Conservation (phyloP, 2,797 vertebrate species). For the Buphagus erythrorhynchus region DNA sequence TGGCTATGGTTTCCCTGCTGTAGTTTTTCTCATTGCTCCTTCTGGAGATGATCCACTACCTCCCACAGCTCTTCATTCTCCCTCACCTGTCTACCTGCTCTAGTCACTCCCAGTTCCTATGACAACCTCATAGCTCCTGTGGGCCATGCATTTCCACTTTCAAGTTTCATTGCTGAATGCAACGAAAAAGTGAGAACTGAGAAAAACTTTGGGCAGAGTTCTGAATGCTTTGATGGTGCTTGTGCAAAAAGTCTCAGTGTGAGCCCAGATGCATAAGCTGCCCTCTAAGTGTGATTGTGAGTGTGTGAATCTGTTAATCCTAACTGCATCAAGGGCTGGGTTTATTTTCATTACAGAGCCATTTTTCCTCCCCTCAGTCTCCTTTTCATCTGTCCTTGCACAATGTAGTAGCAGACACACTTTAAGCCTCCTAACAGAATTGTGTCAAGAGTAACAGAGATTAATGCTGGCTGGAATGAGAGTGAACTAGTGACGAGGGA, state of each 20-base stretch:
- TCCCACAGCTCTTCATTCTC: background rate
- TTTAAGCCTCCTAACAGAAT: background rate
- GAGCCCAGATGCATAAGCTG: background rate
- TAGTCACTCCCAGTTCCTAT: background rate
- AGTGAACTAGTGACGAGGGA: background rate
- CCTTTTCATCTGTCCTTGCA: background rate
- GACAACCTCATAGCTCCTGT: background rate
- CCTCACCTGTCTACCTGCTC: fast-evolving
- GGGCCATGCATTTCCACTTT: background rate
- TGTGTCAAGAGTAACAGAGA: background rate
- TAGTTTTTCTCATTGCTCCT: background rate
- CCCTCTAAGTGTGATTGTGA: background rate
- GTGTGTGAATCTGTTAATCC: background rate
- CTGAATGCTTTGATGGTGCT: background rate
- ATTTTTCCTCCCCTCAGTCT: background rate
- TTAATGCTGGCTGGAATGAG: background rate
- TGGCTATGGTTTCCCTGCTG: background rate
- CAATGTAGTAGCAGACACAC: background rate
- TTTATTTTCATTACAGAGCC: background rate
- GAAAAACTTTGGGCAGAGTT: background rate
- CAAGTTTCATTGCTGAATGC: background rate
- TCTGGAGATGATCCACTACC: fast-evolving
- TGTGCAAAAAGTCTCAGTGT: fast-evolving
- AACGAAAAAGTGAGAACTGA: background rate
- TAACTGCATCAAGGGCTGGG: background rate